Base-by-base conservation (phyloP, 2,888 invertebrate species). In the Trichacis sp. region DNA sequence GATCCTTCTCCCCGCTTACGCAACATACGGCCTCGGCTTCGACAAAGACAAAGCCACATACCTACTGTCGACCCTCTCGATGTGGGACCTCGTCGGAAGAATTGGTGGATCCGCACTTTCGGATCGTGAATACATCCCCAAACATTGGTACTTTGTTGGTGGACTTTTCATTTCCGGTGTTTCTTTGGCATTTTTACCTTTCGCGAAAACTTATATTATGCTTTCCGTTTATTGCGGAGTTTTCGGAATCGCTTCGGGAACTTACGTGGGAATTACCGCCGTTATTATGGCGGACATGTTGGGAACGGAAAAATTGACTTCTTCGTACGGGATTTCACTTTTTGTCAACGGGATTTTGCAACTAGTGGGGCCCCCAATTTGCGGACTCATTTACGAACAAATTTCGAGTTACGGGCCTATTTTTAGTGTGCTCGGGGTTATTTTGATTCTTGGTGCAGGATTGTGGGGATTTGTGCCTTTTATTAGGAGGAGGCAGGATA, bases 261-360 rank as follows among this genome's bases (percentile, higher is more conserved):
- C 92, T 1, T 95, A 94, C 80, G 93, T 94, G 0, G 95, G 95
- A 2, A 91, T 95, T 11, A 94, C 94, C 0, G 94, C 95, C 0
- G 90, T 95, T 36, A 93, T 94, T 2, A 93, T 95, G 93, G 93
- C 94, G 0, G 94, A 95, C 77, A 91, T 94, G 90, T 79, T 95
- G 4, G 95, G 95, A 0, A 91, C 92, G 0, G 94, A 95, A 71
- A 87, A 93, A n/a, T 83, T 95, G 0, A 93, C 94, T 77, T 93
- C 94, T 0, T 93, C 94, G 0, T 95, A 94, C 74, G 95, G 95
- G 0, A 93, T 95, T 24, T 93, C 94, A 69, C 85, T 95, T 24
- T 94, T 95, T 73, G 89, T 94, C 9, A 95, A 94, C 74, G 95
- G 95, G 1, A 88, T 95, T 48, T 82, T 94, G 17, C 95, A 95